Evolutionary conservation across 2,888 invertebrate species (phyloP).

Genomic region (Philereme transversata): DNA sequence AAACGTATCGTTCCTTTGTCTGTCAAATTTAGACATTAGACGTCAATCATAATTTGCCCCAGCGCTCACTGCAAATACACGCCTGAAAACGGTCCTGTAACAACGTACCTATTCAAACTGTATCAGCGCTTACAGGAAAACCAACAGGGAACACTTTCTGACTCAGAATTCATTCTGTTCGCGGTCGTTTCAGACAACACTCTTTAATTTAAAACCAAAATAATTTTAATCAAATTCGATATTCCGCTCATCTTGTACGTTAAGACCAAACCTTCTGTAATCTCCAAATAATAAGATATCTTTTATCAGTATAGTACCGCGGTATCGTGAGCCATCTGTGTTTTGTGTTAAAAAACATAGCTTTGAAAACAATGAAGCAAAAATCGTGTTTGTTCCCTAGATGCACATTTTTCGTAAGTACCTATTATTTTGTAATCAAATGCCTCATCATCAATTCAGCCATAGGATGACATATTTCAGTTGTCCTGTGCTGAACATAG

Average conservation of each 20-base stretch:
- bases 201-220: neutral
- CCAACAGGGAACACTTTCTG: constrained; percentile 10
- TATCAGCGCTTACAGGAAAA: constrained; percentile 10
- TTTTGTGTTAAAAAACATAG: constrained; percentile 9
- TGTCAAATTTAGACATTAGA: no score
- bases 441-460: no score
- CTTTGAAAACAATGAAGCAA: constrained; percentile 51
- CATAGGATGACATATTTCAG: no score
- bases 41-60: no score
- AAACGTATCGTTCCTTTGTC: no score
- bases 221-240: no score
- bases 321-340: constrained; percentile 13
- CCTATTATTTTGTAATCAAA: constrained; percentile 9
- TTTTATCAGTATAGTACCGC: constrained; percentile 17
- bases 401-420: constrained; percentile 66
- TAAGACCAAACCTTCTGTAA: constrained; percentile 48
- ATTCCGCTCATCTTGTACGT: constrained; percentile 18
- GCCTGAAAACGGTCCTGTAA: no score
- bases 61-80: no score
- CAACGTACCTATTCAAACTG: no score
- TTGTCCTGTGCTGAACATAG: no score
- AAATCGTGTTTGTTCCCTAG: constrained; percentile 66
- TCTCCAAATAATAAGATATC: constrained; percentile 53
- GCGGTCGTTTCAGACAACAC: neutral
- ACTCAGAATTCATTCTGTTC: constrained; percentile 3